These are phyloP conservation scores for Anolis apletophallus DNA, from an alignment of 2,797 vertebrate genomes.

Conservation along the genomic window DNA sequence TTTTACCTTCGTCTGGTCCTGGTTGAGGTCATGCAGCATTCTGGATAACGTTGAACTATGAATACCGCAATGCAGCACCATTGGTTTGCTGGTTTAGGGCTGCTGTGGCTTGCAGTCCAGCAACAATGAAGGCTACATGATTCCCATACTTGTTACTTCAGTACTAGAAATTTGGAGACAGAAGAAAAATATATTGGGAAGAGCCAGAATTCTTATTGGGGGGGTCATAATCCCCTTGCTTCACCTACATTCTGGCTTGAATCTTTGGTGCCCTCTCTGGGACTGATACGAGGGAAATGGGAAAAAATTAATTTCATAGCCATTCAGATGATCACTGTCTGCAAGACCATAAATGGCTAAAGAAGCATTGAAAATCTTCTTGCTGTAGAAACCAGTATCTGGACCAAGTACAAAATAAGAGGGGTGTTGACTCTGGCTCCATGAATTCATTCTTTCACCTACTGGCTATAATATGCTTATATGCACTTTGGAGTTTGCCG, in stretches of 20 bases:
- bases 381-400: neutral
- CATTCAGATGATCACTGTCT: neutral
- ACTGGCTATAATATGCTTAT: rapidly evolving
- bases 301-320: slow-evolving; percentile 8
- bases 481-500: slow-evolving; percentile 31
- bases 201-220: too few species aligned
- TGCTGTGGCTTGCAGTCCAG: too few species aligned
- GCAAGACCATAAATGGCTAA: neutral
- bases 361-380: slow-evolving; percentile 19
- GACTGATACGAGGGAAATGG: neutral
- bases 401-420: slow-evolving; percentile 30
- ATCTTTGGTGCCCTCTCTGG: neutral
- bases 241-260: neutral
- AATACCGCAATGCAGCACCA: too few species aligned
- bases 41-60: too few species aligned
- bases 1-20: too few species aligned
- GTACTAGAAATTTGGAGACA: too few species aligned
- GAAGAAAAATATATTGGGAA: too few species aligned
- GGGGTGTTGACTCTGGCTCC: slow-evolving; percentile 15
- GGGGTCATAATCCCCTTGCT: too few species aligned
- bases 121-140: too few species aligned
- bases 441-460: neutral
- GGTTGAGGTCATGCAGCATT: too few species aligned
- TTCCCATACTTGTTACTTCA: too few species aligned
- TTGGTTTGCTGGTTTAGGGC: too few species aligned